Evolutionary conservation across 2,888 invertebrate species (phyloP).

Genomic region (Watsonalla binaria): DNA sequence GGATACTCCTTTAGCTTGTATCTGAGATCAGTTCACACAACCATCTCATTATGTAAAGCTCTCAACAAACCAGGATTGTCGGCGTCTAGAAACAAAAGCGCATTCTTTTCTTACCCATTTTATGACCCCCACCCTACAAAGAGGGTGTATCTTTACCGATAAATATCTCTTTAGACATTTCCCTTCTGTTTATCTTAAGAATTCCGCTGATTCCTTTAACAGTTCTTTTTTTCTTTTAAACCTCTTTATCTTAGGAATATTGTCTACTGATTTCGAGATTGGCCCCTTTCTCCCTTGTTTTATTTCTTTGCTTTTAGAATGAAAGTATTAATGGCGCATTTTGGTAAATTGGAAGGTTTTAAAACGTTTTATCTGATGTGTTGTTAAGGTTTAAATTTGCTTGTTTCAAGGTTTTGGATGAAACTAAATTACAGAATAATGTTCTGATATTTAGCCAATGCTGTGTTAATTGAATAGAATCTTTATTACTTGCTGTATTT

Average conservation of each 20-base stretch:
- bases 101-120: conserved; percentile 39
- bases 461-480: too few relatives aligned
- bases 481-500: too few relatives aligned
- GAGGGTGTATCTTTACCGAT: conserved; percentile 65
- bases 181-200: conserved; percentile 67
- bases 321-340: conserved; percentile 19
- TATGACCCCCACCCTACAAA: conserved; percentile 49
- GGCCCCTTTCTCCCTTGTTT: conserved; percentile 8
- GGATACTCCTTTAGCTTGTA: neutral
- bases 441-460: too few relatives aligned
- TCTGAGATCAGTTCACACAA: conserved; percentile 7
- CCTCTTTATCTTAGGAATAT: conserved; percentile 41
- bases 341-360: conserved; percentile 18
- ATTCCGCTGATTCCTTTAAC: conserved; percentile 69
- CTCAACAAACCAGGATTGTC: conserved; percentile 22
- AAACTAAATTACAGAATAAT: too few relatives aligned
- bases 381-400: neutral
- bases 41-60: conserved; percentile 40
- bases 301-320: conserved; percentile 5
- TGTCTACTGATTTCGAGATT: conserved; percentile 17
- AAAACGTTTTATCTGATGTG: conserved; percentile 1
- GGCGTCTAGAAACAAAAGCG: conserved; percentile 32
- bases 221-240: conserved; percentile 55
- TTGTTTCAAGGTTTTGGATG: neutral
- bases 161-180: conserved; percentile 67